Conservation (phyloP, 2,888 invertebrate species). For the Blastobasis lacticolella region DNA sequence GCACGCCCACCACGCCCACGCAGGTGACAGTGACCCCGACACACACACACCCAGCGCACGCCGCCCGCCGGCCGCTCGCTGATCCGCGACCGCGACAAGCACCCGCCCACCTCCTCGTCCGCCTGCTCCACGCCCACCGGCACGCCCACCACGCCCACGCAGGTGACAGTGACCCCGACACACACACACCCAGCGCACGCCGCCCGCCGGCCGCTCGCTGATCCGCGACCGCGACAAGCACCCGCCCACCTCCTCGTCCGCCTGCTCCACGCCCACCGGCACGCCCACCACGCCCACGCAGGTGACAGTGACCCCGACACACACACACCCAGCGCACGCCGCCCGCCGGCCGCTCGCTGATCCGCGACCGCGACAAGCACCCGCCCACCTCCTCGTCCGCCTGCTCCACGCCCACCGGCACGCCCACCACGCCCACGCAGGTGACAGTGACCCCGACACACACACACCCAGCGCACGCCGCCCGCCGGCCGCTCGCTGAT, state of each 20-base stretch:
- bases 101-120: conserved; percentile 56
- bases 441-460: too few species aligned
- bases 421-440: too few species aligned
- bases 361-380: conserved; percentile 82
- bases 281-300: not conserved
- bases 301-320: conserved; percentile 79
- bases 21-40: not conserved
- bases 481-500: conserved; percentile 88
- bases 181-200: conserved; percentile 79
- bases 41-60: conserved; percentile 80
- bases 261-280: conserved; percentile 13
- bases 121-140: conserved; percentile 15
- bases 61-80: conserved; percentile 86
- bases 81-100: conserved; percentile 84
- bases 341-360: conserved; percentile 86
- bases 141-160: not conserved
- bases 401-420: conserved; percentile 66
- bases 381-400: conserved; percentile 74
- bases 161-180: too few species aligned
- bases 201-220: conserved; percentile 85
- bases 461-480: conserved; percentile 81
- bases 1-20: not conserved
- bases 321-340: conserved; percentile 81
- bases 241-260: conserved; percentile 55
- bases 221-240: conserved; percentile 84